Percentiles rank a stretch among this genome's conserved stretches.
These are phyloP conservation scores for Arrhopalites spinosus DNA, from an alignment of 2,888 invertebrate species.

Conservation along the genomic window DNA sequence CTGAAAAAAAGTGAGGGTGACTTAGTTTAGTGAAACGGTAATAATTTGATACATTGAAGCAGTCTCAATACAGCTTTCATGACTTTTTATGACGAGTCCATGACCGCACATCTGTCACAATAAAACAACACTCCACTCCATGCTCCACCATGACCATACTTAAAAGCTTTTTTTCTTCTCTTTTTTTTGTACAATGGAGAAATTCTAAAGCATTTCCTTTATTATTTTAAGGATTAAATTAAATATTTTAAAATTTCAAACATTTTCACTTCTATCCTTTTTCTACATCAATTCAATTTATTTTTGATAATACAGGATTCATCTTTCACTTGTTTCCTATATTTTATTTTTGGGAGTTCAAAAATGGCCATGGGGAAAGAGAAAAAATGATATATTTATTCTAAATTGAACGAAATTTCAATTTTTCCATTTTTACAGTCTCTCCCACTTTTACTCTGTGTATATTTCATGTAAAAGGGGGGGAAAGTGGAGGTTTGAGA, in stretches of 20 bases:
- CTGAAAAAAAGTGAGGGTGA: constrained; percentile 23
- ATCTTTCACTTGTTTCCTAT: background rate
- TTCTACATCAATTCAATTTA: background rate
- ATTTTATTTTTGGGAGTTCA: background rate
- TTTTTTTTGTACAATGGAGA: too few relatives aligned
- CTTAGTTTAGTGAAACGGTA: constrained; percentile 8
- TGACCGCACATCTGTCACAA: constrained; percentile 10
- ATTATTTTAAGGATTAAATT: too few relatives aligned
- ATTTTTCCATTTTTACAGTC: too few relatives aligned
- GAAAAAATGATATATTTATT: too few relatives aligned
- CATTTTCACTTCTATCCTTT: background rate
- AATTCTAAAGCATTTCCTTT: too few relatives aligned
- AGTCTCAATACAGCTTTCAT: background rate
- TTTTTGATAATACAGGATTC: background rate
- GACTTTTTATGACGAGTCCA: background rate
- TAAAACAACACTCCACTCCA: constrained; percentile 1
- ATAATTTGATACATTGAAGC: constrained; percentile 13
- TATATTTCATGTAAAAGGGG: background rate
- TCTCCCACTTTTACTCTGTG: too few relatives aligned
- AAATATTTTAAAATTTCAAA: background rate
- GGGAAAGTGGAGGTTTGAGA: background rate
- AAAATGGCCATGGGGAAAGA: background rate
- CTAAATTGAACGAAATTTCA: too few relatives aligned
- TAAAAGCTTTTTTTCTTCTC: background rate
- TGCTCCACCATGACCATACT: background rate